These are phyloP conservation scores for Drosophila prosaltans DNA, from an alignment of 1,140 invertebrate genomes.

Conservation along the genomic window DNA sequence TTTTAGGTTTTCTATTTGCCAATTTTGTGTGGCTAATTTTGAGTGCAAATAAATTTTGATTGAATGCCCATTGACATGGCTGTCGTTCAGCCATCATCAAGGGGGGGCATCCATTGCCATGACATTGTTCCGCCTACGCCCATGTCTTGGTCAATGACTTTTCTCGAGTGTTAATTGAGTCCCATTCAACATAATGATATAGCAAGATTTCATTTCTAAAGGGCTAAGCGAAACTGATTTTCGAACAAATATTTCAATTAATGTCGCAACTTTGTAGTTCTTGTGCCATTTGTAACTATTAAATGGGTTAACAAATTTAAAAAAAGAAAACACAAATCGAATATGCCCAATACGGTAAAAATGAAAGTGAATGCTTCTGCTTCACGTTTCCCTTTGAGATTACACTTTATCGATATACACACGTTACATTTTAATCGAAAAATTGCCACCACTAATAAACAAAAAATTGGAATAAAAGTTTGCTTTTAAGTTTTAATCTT, in stretches of 20 bases:
- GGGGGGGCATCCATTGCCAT: neutral
- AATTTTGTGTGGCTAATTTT: slow-evolving; percentile 52
- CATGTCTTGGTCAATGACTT: neutral
- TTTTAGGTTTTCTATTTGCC: slow-evolving; percentile 49
- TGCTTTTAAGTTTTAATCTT: no score
- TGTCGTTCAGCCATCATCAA: neutral
- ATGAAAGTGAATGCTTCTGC: no score
- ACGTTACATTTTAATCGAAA: no score
- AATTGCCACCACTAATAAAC: no score
- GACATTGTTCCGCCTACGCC: neutral
- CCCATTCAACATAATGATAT: slow-evolving; percentile 3
- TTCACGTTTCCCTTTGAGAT: no score
- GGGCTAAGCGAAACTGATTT: no score
- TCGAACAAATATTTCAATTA: neutral
- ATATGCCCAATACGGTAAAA: no score
- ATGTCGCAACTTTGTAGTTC: neutral
- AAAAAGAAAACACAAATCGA: neutral
- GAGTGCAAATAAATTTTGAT: slow-evolving; percentile 63
- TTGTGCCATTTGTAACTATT: neutral
- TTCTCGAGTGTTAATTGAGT: neutral
- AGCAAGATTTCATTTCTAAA: neutral
- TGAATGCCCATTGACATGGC: slow-evolving; percentile 49
- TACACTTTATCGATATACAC: no score
- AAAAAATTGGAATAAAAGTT: no score
- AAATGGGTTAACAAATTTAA: neutral